Evolutionary conservation across 2,113 vertebrate species (phyloP).

Genomic region (Platysternon megacephalum): DNA sequence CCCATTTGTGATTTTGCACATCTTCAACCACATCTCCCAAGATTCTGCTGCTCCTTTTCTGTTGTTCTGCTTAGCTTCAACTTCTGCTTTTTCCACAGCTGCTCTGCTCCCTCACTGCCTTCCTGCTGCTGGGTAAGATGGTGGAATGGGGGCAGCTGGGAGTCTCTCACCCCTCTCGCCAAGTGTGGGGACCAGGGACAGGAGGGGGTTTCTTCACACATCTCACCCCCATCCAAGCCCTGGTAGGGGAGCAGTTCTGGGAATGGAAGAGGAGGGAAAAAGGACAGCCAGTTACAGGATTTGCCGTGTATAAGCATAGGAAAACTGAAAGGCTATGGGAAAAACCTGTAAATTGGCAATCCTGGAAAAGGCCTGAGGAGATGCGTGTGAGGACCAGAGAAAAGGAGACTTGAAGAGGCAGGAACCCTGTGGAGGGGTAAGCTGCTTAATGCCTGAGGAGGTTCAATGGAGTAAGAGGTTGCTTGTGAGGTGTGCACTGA

Average conservation of each 20-base stretch:
- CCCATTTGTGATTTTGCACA: too few relatives aligned
- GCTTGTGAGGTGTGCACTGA: background rate
- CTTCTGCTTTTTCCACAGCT: too few relatives aligned
- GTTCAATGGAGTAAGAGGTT: background rate
- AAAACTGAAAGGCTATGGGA: background rate
- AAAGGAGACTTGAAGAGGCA: background rate
- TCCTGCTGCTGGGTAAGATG: too few relatives aligned
- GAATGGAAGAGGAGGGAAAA: background rate
- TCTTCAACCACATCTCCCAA: too few relatives aligned
- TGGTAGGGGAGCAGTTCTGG: background rate
- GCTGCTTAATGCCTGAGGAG: background rate
- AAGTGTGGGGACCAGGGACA: background rate
- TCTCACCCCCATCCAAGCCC: background rate
- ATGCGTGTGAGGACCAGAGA: background rate
- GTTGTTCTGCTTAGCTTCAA: too few relatives aligned
- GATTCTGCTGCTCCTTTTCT: too few relatives aligned
- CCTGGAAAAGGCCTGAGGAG: background rate
- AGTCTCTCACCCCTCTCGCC: too few relatives aligned
- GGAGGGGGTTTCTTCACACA: background rate
- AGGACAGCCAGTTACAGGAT: too few relatives aligned
- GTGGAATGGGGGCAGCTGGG: too few relatives aligned
- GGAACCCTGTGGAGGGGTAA: background rate
- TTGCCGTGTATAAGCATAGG: background rate
- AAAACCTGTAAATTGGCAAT: background rate
- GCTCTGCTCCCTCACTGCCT: too few relatives aligned